Conservation (phyloP, 2,888 invertebrate genomes). For the Strigamia maritima region DNA sequence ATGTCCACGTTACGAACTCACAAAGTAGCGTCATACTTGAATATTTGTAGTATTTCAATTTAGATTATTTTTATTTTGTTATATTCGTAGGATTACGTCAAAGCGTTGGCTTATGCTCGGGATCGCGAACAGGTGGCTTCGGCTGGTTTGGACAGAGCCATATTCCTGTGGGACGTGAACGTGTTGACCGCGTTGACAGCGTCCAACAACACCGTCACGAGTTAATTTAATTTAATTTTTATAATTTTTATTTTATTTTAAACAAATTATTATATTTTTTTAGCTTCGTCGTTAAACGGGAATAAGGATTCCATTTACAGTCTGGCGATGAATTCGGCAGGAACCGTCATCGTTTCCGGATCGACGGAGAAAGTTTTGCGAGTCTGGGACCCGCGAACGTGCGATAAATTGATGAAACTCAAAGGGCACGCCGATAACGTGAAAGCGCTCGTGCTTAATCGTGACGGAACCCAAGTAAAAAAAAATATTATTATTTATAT, state of each 20-base stretch:
- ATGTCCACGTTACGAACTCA: conserved; percentile 98
- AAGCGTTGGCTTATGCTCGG: conserved; percentile 94
- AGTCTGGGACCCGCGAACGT: conserved; percentile 95
- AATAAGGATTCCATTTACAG: conserved; percentile 99
- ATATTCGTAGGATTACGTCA: conserved; percentile 80
- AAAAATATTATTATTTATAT: not conserved
- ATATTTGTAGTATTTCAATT: not conserved
- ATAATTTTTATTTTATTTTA: not conserved
- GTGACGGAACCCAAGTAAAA: conserved; percentile 73
- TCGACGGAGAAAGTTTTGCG: conserved; percentile 91
- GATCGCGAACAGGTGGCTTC: conserved; percentile 88
- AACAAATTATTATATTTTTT: too few relatives aligned
- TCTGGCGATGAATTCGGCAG: conserved; percentile 94
- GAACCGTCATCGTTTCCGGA: conserved; percentile 92
- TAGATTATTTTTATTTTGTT: not conserved
- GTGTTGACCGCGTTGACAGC: conserved; percentile 95
- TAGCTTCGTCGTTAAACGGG: conserved; percentile 92
- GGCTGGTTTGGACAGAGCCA: conserved; percentile 92
- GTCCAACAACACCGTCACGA: conserved; percentile 97
- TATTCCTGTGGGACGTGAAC: conserved; percentile 98
- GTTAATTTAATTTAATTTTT: conserved; percentile 56
- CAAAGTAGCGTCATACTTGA: too few relatives aligned
- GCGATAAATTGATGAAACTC: conserved; percentile 90
- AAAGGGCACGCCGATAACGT: conserved; percentile 98
- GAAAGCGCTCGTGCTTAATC: conserved; percentile 87